These are phyloP conservation scores for Meteorus sp. DNA, from an alignment of 1,140 invertebrate species.

Conservation along the genomic window DNA sequence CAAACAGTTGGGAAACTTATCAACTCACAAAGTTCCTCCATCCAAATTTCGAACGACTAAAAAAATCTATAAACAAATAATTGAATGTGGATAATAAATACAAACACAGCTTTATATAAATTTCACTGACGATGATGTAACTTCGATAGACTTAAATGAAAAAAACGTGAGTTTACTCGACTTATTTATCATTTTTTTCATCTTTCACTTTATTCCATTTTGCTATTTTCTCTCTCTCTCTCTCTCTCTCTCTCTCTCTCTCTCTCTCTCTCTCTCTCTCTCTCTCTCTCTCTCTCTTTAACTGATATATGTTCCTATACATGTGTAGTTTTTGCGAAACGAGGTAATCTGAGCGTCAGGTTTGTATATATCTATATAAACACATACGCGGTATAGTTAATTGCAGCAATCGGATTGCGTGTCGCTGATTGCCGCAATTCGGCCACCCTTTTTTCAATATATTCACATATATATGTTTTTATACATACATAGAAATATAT, in stretches of 20 bases:
- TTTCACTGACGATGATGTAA: no score
- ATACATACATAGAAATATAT: no score
- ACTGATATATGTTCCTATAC: not conserved
- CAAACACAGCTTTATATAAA: no score
- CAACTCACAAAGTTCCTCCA: no score
- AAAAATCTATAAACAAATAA: no score
- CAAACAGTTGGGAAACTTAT: no score
- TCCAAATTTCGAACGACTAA: no score
- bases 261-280: not conserved
- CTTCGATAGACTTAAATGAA: no score
- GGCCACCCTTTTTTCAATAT: not conserved
- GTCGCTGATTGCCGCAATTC: constrained; percentile 20
- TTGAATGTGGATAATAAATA: no score
- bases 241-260: constrained; percentile 6
- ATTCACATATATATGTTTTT: not conserved
- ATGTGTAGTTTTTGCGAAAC: constrained; percentile 12
- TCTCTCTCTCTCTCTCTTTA: not conserved
- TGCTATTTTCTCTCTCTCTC: no score
- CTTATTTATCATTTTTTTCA: no score
- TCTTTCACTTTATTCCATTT: no score
- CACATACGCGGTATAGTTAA: constrained; percentile 1
- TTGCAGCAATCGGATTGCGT: constrained; percentile 22
- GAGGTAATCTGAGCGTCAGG: constrained; percentile 17
- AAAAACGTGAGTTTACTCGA: constrained; percentile 15
- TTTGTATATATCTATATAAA: not conserved